Evolutionary conservation across 2,113 vertebrate genomes (phyloP), one percentile per base, ranked within the genome.

Genomic region (Cyanocitta stelleri): DNA sequence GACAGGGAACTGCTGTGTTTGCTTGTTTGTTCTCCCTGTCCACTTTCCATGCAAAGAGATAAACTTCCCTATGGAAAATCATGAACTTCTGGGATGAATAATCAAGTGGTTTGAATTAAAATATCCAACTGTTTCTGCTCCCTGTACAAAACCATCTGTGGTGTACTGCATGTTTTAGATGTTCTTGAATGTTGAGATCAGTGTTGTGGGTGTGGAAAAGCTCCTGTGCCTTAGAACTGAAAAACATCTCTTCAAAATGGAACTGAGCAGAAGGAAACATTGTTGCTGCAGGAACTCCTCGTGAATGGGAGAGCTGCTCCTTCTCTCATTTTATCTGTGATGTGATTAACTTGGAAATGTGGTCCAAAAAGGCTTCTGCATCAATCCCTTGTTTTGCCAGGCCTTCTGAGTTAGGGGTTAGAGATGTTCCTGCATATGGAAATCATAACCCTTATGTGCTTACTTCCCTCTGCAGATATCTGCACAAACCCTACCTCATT

Each of bases 401-500:
- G 35, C 13, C 30, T 64, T 79, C n/a, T 30, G 52, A 68, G 20
- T 1, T 69, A 26, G 16, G 37, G 7, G 10, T 63, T 81, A 35
- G 59, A 93, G 75, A 20, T 73, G 35, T 56, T 68, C 23, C 55
- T 83, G 59, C 35, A 11, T 19, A 2, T 4, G 3, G 39, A 88
- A 82, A 24, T 69, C 20, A 9, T 52, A 37, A 79, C 49, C 30
- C 13, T 69, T 26, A 4, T 37, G 26, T 64, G 44, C 68, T 56
- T 51, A 29, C 44, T 73, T 93, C 37, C 63, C 16, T 91, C 20
- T 75, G 26, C 95, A 99, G 99, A 77, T 99, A 99, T 55, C 98
- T 99, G 52, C 99, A 99, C 97, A 99, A 99, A 95, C 99, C 99
- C 97, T 99, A 99, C 98, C 99, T 99, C 98, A 99, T 99, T 97